Evolutionary conservation across 2,797 vertebrate genomes (phyloP).

Genomic region (Ctenopoma multispine): DNA sequence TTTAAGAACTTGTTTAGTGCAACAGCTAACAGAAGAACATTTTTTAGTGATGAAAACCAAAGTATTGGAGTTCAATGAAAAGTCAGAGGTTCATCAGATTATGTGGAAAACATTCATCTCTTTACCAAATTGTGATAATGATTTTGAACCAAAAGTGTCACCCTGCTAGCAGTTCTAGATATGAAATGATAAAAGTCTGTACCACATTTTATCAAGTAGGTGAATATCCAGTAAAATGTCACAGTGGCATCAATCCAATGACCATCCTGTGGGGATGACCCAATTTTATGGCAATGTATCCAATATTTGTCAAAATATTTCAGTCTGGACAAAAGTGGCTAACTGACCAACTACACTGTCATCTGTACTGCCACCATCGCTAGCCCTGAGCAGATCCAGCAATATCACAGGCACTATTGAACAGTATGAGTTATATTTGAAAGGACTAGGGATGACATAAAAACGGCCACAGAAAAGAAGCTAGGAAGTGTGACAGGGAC

Average conservation of each 20-base stretch:
- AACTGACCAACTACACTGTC: not conserved
- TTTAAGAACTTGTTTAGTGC: not conserved
- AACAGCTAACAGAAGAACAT: not conserved
- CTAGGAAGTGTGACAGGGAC: not conserved
- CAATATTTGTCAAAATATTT: not conserved
- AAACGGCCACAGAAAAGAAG: conserved; percentile 11
- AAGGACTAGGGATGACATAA: not conserved
- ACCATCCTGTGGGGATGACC: not conserved
- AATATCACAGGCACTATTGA: not conserved
- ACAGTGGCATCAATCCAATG: too few relatives aligned
- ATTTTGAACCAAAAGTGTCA: not conserved
- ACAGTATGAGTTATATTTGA: not conserved
- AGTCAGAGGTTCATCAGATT: not conserved
- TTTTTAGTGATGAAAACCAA: not conserved
- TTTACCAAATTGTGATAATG: not conserved
- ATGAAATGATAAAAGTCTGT: not conserved
- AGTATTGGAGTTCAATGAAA: not conserved
- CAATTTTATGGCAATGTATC: not conserved
- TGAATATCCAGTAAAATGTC: not conserved
- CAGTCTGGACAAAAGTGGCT: not conserved
- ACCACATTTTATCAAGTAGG: not conserved
- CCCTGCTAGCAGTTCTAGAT: not conserved
- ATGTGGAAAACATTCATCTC: not conserved
- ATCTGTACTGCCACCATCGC: not conserved
- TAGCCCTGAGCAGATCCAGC: not conserved